Percentiles rank a stretch among this genome's conserved stretches.
Conservation (phyloP, 37 sponge, comb jelly and placozoan species). For the Ianthella basta region DNA sequence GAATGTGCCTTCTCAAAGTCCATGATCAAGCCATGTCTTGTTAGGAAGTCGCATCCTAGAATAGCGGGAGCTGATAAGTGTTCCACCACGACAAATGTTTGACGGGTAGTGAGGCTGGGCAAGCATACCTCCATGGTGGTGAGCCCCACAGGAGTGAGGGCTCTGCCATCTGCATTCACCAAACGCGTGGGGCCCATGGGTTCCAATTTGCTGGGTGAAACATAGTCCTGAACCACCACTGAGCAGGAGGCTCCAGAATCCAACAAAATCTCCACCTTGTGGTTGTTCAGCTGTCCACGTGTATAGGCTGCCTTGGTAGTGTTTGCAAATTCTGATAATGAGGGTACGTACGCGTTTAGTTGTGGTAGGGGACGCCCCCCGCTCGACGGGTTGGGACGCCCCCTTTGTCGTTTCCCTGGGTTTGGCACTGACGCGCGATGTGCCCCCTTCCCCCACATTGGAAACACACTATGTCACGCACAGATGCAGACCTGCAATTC, state of each 20-base stretch:
- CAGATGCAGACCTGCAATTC: neutral
- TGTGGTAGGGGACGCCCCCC: slow-evolving; percentile 15
- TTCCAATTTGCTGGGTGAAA: neutral
- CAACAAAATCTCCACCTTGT: neutral
- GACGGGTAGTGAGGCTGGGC: neutral
- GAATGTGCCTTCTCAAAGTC: neutral
- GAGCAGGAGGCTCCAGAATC: slow-evolving; percentile 27
- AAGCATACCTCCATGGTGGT: neutral
- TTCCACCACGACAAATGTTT: neutral
- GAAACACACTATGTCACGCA: slow-evolving; percentile 7
- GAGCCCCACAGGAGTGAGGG: neutral
- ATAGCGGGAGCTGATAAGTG: slow-evolving; percentile 1
- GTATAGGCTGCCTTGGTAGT: neutral
- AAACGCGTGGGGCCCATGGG: neutral
- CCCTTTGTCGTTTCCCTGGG: slow-evolving; percentile 18
- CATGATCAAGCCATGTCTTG: neutral
- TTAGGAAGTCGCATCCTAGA: slow-evolving; percentile 11
- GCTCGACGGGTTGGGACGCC: slow-evolving; percentile 2
- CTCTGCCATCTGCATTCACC: slow-evolving; percentile 27
- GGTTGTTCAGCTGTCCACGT: neutral
- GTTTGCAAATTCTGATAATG: neutral
- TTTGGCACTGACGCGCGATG: slow-evolving; percentile 1
- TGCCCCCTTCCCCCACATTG: neutral
- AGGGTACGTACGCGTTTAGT: neutral
- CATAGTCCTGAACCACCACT: slow-evolving; percentile 4